phyloP scores from a whole-genome alignment of 2,888 invertebrate genomes.

The Cephus spinipes region DNA sequence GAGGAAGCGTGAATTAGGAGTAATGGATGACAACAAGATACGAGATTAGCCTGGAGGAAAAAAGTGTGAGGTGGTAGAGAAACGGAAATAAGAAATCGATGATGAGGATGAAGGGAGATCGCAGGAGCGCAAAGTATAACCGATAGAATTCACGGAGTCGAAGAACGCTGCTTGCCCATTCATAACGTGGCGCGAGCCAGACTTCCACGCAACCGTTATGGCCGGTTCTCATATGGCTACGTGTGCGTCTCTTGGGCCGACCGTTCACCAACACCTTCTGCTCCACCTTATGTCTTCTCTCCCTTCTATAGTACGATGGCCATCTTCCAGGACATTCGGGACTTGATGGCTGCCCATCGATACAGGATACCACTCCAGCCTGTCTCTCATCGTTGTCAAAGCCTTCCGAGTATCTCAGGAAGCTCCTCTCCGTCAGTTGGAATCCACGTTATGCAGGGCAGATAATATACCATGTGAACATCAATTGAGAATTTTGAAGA shows the following conservation, averaged over 20 bases:
- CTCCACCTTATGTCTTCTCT: not conserved
- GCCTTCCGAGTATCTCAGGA: not conserved
- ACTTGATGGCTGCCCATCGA: not conserved
- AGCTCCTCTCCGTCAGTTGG: not conserved
- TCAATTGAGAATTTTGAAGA: not conserved
- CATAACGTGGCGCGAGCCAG: constrained; percentile 4
- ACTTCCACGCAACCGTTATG: constrained; percentile 35
- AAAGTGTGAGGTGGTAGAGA: not conserved
- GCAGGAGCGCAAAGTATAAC: constrained; percentile 2
- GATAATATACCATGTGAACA: not conserved
- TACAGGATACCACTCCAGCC: not conserved
- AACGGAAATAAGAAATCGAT: not conserved
- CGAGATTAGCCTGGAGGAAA: not conserved
- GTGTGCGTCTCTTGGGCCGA: constrained; percentile 35
- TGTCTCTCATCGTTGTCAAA: not conserved
- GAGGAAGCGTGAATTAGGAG: not conserved
- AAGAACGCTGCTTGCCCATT: constrained; percentile 5
- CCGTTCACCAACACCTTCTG: not conserved
- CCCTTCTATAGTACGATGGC: not conserved
- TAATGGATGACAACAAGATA: not conserved
- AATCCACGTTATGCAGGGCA: not conserved
- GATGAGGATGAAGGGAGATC: not conserved
- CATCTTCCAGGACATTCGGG: not conserved
- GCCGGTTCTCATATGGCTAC: constrained; percentile 33
- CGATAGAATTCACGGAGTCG: constrained; percentile 4